Conservation (phyloP, 2,888 invertebrate species). For the Spilarctia lutea region DNA sequence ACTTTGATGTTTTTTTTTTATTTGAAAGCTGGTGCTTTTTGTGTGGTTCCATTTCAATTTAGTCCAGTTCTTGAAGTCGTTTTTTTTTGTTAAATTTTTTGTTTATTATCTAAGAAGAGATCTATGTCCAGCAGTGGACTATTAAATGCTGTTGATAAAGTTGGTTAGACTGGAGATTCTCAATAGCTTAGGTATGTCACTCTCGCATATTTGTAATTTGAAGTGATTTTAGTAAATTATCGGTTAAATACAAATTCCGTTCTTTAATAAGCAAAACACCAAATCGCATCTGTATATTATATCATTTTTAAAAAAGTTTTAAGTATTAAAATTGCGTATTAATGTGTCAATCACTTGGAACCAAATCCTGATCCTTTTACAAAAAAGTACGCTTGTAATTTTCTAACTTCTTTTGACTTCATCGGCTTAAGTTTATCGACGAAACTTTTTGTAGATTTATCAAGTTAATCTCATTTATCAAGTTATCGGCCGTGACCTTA, state of each 20-base stretch:
- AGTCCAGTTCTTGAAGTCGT: too few relatives aligned
- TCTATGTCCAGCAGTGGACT: too few relatives aligned
- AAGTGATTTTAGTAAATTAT: background rate
- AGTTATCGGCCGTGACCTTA: background rate
- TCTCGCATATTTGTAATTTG: background rate
- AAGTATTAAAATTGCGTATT: background rate
- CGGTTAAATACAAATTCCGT: background rate
- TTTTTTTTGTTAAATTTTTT: too few relatives aligned
- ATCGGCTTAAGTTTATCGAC: background rate
- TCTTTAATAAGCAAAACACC: background rate
- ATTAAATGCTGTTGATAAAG: too few relatives aligned
- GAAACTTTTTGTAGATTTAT: background rate
- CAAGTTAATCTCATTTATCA: background rate
- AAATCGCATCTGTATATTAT: background rate
- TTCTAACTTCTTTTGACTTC: slow-evolving; percentile 1
- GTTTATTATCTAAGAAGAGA: too few relatives aligned
- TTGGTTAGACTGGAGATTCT: background rate
- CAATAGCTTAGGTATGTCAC: background rate
- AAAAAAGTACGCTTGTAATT: background rate
- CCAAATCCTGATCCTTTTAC: background rate
- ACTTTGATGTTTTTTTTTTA: too few relatives aligned
- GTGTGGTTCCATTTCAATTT: too few relatives aligned
- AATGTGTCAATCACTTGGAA: background rate
- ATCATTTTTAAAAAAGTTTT: background rate
- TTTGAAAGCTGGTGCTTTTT: too few relatives aligned